phyloP scores from a whole-genome alignment of 2,797 vertebrate genomes.

The Stomatorhinus walkeri region DNA sequence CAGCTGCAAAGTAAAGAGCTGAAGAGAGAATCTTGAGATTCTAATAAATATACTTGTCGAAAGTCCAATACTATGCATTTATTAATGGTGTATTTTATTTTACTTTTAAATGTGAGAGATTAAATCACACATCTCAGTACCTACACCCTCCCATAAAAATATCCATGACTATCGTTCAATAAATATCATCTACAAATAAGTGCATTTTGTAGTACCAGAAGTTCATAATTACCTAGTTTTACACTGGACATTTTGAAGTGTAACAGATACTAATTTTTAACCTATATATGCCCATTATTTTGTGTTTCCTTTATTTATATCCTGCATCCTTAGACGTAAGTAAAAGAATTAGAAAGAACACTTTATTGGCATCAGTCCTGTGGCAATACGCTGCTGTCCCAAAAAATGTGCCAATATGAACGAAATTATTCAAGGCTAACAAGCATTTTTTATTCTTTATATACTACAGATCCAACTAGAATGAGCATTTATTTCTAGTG shows the following conservation, averaged over 20 bases:
- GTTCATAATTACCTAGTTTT: neutral
- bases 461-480: neutral
- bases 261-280: neutral
- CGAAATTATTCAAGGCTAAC: neutral
- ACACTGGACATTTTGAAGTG: neutral
- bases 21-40: neutral
- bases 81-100: neutral
- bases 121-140: neutral
- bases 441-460: neutral
- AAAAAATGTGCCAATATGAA: neutral
- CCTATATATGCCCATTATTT: neutral
- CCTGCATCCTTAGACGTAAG: neutral
- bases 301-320: neutral
- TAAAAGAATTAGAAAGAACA: neutral
- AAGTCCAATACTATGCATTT: neutral
- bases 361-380: slow-evolving; percentile 7
- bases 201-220: neutral
- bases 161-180: neutral
- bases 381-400: neutral
- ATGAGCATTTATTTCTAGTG: neutral
- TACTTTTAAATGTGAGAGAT: neutral
- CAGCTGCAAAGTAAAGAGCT: neutral
- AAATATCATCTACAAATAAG: neutral
- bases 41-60: neutral
- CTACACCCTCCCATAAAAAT: neutral